Conservation (phyloP, 2,888 invertebrate genomes). For the Imbricaverruca yamaguchii region DNA sequence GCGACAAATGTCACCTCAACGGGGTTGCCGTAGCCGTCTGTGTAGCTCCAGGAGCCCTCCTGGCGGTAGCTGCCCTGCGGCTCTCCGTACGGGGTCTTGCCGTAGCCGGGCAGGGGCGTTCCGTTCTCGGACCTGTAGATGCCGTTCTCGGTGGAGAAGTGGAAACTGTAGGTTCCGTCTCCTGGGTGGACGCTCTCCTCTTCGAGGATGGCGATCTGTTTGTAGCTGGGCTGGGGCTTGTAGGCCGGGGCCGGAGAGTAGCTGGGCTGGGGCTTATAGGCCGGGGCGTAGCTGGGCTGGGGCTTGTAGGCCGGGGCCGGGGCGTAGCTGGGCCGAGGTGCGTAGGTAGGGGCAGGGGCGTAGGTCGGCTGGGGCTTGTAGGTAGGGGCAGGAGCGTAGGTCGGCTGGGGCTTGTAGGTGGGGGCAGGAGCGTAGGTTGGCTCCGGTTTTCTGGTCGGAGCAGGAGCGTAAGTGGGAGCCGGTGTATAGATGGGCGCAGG, state of each 20-base stretch:
- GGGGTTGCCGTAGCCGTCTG: background rate
- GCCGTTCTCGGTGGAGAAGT: constrained; percentile 10
- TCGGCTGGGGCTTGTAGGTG: background rate
- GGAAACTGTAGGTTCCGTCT: constrained; percentile 4
- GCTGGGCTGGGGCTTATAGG: too few species aligned
- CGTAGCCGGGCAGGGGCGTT: constrained; percentile 9
- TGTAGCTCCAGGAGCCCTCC: constrained; percentile 13
- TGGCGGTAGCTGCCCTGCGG: constrained; percentile 2
- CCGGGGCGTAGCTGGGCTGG: background rate
- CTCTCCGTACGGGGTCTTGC: background rate
- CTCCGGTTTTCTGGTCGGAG: background rate
- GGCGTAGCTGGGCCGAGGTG: too few species aligned
- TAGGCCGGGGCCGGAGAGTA: background rate
- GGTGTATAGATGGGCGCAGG: background rate
- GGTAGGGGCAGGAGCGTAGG: background rate
- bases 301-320: background rate
- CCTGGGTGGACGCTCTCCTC: background rate
- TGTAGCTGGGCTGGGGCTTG: background rate
- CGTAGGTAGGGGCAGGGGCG: background rate
- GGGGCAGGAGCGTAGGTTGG: background rate
- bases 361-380: background rate
- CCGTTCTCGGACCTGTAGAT: constrained; percentile 10
- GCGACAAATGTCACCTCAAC: constrained; percentile 5
- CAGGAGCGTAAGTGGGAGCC: background rate
- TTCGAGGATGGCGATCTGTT: constrained; percentile 1